Base-by-base conservation (phyloP, 2,888 invertebrate species). In the Tetramorium bicarinatum region DNA sequence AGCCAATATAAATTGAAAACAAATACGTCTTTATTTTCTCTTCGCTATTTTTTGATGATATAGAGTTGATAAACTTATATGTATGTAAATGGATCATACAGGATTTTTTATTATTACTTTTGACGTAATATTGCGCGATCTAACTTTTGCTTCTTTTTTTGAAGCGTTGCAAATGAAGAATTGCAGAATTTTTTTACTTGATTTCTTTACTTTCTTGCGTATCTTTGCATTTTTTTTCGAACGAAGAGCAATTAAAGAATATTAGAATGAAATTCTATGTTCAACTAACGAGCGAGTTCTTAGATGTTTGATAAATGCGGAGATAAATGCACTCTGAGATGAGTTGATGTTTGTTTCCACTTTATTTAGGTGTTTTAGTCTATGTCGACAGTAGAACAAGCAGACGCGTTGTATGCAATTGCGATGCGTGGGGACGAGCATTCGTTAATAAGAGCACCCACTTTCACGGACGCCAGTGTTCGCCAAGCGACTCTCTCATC, bases 391-490 rank as follows among this genome's bases (percentile, higher is more conserved):
- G 38, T 59, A 25, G 38, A 72, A 79, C 66, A 67, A 25, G 9
- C 34, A 11, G 2, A 13, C 25, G 47, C 59, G 21, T 79, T 80
- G 72, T 80, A 15, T 59, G 34, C 29, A 44, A 41, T 76, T 64
- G 44, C 67, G 44, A 49, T 25, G 59, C 79, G 47, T 38, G 56
- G 25, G 54, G 34, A 34, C 21, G 56, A 56, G 21, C 38, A 38
- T 69, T 71, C 59, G 72, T 47, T 80, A 79, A 79, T 71, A 71
- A 79, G 59, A 79, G 71, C 69, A 44, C 29, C 6, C 62, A 49
- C 59, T 72, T 59, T 71, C 34, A 59, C 56, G 56, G 18, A 67
- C 44, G 25, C 69, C 18, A n/a, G 18, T 34, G 21, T 79, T 21
- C 71, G 59, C 47, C 34, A 38, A 71, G 56, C 56, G 59, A 59